phyloP scores from a whole-genome alignment of 2,113 vertebrate species.

The Crypturellus undulatus region DNA sequence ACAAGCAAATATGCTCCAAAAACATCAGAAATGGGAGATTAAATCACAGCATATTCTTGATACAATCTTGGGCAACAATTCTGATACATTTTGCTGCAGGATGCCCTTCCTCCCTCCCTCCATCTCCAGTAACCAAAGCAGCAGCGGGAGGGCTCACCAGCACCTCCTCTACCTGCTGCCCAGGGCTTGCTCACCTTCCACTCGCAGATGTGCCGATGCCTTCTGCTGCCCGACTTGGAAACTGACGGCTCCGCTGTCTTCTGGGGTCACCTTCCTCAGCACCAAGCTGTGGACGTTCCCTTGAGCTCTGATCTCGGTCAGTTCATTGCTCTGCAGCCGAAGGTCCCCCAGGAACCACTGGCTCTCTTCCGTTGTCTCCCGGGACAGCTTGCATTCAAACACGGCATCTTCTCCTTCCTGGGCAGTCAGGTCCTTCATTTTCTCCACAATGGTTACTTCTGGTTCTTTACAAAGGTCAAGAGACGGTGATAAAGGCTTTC shows the following conservation, averaged over 20 bases:
- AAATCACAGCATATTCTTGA: not conserved
- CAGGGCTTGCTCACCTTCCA: slow-evolving; percentile 84
- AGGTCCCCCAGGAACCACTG: slow-evolving; percentile 80
- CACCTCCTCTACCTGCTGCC: not conserved
- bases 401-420: slow-evolving; percentile 87
- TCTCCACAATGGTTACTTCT: slow-evolving; percentile 78
- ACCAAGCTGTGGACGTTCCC: too few relatives aligned
- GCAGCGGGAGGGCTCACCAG: not conserved
- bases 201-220: slow-evolving; percentile 75
- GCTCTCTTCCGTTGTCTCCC: slow-evolving; percentile 72
- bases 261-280: too few relatives aligned
- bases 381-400: slow-evolving; percentile 89
- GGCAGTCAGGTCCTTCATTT: slow-evolving; percentile 82
- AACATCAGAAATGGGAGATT: fast-evolving
- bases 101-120: not conserved
- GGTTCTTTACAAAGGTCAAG: slow-evolving; percentile 76
- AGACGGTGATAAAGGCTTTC: not conserved
- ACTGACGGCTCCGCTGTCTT: slow-evolving; percentile 69
- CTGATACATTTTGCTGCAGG: not conserved
- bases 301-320: too few relatives aligned
- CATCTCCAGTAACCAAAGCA: not conserved
- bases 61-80: not conserved
- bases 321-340: not conserved
- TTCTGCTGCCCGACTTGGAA: slow-evolving; percentile 83
- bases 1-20: not conserved